A percentile compares a stretch with the other conserved stretches of the same genome.
These are phyloP conservation scores for Sycobia sp. DNA, from an alignment of 1,140 invertebrate genomes.

Conservation along the genomic window DNA sequence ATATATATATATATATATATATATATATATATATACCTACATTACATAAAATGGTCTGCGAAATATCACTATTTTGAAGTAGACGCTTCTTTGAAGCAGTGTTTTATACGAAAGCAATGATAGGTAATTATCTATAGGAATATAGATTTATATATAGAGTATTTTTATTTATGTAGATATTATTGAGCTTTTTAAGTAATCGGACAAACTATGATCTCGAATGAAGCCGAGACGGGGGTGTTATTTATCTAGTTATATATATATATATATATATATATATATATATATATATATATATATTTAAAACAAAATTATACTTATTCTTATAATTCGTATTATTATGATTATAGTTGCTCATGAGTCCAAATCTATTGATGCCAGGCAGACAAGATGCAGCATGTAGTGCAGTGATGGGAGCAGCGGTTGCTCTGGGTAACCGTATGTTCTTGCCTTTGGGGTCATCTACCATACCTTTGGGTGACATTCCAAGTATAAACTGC, in stretches of 20 bases:
- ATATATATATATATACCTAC: too few relatives aligned
- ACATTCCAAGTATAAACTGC: conserved; percentile 45
- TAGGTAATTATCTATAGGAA: too few relatives aligned
- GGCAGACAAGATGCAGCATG: conserved; percentile 60
- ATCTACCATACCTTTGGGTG: not conserved
- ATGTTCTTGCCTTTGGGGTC: conserved; percentile 51
- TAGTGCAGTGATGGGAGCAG: conserved; percentile 61
- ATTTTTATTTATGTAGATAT: too few relatives aligned
- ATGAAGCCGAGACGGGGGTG: too few relatives aligned
- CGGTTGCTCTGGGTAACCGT: conserved; percentile 56
- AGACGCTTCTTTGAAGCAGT: too few relatives aligned
- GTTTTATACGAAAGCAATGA: too few relatives aligned
- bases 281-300: not conserved
- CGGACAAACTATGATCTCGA: too few relatives aligned
- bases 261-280: not conserved
- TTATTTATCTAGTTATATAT: not conserved
- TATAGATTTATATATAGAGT: too few relatives aligned
- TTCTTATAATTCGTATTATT: conserved; percentile 17
- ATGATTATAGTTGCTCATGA: conserved; percentile 49
- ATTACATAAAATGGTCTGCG: too few relatives aligned
- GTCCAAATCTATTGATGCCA: conserved; percentile 54
- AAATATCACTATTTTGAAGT: too few relatives aligned
- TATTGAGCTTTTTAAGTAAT: too few relatives aligned
- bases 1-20: too few relatives aligned
- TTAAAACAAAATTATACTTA: conserved; percentile 1